Evolutionary conservation across 2,797 vertebrate species (phyloP).

Genomic region (Discoglossus pictus): DNA sequence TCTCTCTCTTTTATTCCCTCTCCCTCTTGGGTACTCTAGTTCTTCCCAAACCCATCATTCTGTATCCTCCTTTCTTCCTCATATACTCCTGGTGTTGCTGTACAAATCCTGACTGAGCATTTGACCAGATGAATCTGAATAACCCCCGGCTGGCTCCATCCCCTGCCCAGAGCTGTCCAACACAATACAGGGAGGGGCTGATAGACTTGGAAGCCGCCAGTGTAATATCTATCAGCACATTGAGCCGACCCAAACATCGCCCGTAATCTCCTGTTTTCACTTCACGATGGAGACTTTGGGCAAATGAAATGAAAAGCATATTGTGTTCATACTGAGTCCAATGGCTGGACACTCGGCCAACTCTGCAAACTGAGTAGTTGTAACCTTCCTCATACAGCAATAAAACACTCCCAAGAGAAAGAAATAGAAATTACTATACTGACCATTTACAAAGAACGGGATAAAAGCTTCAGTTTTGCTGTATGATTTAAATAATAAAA

Average conservation of each 20-base stretch:
- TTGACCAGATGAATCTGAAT: conserved; percentile 2
- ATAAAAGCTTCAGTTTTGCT: too few species aligned
- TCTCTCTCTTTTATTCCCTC: too few species aligned
- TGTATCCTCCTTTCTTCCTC: too few species aligned
- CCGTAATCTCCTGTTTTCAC: conserved; percentile 28
- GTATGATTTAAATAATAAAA: too few species aligned
- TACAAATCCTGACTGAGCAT: neutral
- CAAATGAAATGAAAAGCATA: conserved; percentile 36
- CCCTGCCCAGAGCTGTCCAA: neutral
- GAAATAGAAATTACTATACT: too few species aligned
- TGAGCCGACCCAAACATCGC: conserved; percentile 35
- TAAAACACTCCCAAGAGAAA: too few species aligned
- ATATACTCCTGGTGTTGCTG: too few species aligned
- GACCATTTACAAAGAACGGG: too few species aligned
- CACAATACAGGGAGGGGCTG: conserved; percentile 20
- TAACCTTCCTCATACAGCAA: too few species aligned
- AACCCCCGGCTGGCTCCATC: neutral
- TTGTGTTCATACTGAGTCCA: conserved; percentile 17
- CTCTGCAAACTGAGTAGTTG: neutral
- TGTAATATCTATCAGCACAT: conserved; percentile 4
- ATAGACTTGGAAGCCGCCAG: conserved; percentile 25
- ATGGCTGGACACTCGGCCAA: neutral
- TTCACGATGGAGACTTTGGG: conserved; percentile 2
- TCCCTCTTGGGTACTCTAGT: too few species aligned
- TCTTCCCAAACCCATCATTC: too few species aligned